phyloP scores from a whole-genome alignment of 1,140 invertebrate genomes.

The Drosophila funebris region DNA sequence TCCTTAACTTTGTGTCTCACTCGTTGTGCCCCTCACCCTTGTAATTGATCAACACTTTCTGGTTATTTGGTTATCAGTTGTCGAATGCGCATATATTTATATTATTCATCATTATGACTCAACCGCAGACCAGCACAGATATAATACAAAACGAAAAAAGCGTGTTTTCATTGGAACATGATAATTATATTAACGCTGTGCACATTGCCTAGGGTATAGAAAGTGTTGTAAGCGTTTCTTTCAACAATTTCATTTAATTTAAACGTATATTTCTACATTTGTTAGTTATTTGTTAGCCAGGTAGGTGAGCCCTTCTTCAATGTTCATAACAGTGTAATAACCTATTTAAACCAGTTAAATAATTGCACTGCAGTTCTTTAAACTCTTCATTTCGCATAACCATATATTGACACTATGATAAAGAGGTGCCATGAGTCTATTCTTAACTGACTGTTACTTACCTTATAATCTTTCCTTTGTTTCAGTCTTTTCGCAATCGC shows the following conservation, averaged over 20 bases:
- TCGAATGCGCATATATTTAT: constrained; percentile 33
- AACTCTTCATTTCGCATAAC: neutral
- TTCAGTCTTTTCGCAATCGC: constrained; percentile 52
- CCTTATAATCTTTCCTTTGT: constrained; percentile 1
- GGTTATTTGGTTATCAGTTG: constrained; percentile 37
- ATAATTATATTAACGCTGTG: constrained; percentile 40
- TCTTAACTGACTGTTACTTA: neutral
- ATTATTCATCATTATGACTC: constrained; percentile 46
- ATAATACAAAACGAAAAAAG: constrained; percentile 1
- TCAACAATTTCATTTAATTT: neutral
- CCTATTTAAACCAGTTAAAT: neutral
- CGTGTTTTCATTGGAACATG: constrained; percentile 12
- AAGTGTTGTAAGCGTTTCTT: neutral
- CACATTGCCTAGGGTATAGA: neutral
- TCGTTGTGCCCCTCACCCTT: neutral
- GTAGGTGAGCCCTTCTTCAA: neutral
- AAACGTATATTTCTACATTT: neutral
- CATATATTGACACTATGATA: constrained; percentile 1
- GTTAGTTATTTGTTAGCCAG: neutral
- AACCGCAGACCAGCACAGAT: neutral
- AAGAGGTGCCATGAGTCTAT: neutral
- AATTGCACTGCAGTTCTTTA: neutral
- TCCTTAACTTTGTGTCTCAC: constrained; percentile 8
- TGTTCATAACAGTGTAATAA: neutral
- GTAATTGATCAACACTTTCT: constrained; percentile 1